Conservation (phyloP, 2,797 vertebrate species). For the Neoniphon sammara region DNA sequence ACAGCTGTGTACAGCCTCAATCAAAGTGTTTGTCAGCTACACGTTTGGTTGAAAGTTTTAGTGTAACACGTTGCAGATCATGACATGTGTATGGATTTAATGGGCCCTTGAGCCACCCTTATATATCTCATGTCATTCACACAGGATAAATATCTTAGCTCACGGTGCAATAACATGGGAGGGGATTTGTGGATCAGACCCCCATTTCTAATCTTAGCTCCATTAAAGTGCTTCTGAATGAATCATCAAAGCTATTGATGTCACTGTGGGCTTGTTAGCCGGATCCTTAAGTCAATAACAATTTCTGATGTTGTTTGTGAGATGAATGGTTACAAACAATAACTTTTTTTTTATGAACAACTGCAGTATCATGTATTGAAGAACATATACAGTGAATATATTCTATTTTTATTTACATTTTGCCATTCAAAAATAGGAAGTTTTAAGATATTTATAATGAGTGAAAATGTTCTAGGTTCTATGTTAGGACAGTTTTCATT, state of each 20-base stretch:
- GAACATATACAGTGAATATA: conserved; percentile 4
- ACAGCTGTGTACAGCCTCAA: conserved; percentile 67
- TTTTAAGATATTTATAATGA: not conserved
- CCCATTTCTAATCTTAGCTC: conserved; percentile 77
- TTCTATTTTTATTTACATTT: conserved; percentile 35
- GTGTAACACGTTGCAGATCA: conserved; percentile 74
- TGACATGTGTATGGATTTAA: conserved; percentile 80
- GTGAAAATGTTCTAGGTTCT: not conserved
- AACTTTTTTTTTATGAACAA: conserved; percentile 37
- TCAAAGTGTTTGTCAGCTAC: conserved; percentile 75
- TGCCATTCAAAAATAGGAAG: not conserved
- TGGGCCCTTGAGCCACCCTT: conserved; percentile 70
- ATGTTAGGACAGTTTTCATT: not conserved
- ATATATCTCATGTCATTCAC: conserved; percentile 69
- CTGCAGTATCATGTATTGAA: conserved; percentile 11
- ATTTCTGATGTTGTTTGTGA: conserved; percentile 63
- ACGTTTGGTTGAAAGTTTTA: conserved; percentile 78
- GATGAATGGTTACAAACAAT: conserved; percentile 40
- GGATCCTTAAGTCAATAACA: conserved; percentile 69
- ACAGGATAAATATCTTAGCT: conserved; percentile 72
- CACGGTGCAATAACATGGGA: conserved; percentile 71
- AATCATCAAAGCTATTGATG: conserved; percentile 77
- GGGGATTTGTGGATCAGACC: conserved; percentile 76
- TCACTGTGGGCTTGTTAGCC: conserved; percentile 72
- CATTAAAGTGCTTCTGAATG: conserved; percentile 74